Evolutionary conservation across 2,888 invertebrate species (phyloP).

Genomic region (Philereme transversata): DNA sequence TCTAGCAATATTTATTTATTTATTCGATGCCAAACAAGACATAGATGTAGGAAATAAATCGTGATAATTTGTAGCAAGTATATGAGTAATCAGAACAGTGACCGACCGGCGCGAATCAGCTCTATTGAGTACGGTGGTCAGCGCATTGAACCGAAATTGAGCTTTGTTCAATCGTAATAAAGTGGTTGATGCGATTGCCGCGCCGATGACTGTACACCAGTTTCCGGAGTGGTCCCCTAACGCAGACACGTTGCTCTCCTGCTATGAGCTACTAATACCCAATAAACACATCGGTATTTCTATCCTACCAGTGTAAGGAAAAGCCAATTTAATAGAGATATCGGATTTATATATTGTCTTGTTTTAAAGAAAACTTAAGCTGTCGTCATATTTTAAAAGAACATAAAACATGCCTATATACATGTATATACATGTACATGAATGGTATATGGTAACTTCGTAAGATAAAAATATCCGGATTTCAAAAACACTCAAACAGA

Average conservation of each 20-base stretch:
- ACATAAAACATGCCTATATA: no score
- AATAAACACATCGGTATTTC: conserved; percentile 31
- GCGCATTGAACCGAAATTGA: conserved; percentile 22
- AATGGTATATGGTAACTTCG: no score
- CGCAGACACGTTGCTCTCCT: conserved; percentile 55
- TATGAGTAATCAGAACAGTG: conserved; percentile 77
- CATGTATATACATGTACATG: no score
- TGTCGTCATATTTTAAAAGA: no score
- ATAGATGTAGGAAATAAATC: conserved; percentile 38
- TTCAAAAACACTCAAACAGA: no score
- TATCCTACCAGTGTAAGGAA: conserved; percentile 9
- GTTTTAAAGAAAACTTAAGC: no score
- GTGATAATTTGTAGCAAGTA: conserved; percentile 39
- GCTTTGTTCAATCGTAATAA: conserved; percentile 30
- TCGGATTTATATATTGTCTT: no score
- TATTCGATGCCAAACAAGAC: conserved; percentile 2
- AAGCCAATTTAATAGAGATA: not conserved
- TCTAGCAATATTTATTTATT: no score
- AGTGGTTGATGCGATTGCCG: conserved; percentile 26
- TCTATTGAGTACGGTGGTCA: conserved; percentile 66
- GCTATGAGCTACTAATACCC: conserved; percentile 43
- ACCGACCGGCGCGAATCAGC: conserved; percentile 76
- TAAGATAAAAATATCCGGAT: no score
- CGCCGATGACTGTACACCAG: conserved; percentile 47
- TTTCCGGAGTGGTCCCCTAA: conserved; percentile 79